Conservation (phyloP, 2,113 vertebrate species). For the Oriolus oriolus region DNA sequence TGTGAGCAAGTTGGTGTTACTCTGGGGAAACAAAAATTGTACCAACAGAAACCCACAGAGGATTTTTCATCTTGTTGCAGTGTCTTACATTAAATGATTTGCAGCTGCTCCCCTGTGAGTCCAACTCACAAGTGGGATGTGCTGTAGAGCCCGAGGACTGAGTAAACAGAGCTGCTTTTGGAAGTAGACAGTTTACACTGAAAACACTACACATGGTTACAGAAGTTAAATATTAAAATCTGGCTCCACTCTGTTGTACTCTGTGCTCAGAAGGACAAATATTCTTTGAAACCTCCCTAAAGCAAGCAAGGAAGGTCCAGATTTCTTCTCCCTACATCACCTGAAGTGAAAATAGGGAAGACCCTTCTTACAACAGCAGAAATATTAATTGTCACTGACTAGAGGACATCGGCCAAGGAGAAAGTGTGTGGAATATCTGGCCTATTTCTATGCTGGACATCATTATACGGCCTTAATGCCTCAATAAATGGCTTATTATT, state of each 20-base stretch:
- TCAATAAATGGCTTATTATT: not conserved
- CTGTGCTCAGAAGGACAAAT: not conserved
- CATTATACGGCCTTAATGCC: not conserved
- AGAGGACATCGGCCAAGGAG: not conserved
- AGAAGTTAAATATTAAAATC: not conserved
- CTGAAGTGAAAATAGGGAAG: not conserved
- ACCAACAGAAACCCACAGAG: not conserved
- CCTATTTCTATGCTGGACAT: not conserved
- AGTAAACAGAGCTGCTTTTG: not conserved
- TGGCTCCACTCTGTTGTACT: not conserved
- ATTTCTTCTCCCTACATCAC: not conserved
- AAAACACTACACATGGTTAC: not conserved
- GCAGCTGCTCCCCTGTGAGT: not conserved
- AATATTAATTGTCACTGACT: not conserved
- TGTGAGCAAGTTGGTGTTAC: not conserved
- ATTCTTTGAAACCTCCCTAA: not conserved
- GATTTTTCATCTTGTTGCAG: not conserved
- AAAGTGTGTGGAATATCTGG: accelerated
- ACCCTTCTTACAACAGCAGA: not conserved
- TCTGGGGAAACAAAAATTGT: not conserved
- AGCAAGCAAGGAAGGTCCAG: not conserved
- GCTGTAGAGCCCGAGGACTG: not conserved
- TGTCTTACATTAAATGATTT: not conserved
- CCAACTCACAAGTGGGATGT: not conserved
- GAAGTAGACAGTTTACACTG: not conserved